Conservation (phyloP, 1,140 invertebrate species). For the Copidosoma floridanum region DNA sequence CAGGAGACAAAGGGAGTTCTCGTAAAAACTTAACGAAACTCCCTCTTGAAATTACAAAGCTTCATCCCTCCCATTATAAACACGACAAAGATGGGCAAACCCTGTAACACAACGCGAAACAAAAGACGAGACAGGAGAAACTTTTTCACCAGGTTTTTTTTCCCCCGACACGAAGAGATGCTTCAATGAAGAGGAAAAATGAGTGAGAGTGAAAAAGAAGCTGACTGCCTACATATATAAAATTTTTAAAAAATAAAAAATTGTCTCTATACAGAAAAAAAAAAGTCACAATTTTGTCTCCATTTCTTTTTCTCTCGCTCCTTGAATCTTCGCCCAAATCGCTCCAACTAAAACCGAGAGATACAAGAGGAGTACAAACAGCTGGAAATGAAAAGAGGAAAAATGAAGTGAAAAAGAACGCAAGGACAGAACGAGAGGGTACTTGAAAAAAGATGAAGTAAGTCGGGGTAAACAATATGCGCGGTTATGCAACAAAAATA, state of each 20-base stretch:
- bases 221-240: too few relatives aligned
- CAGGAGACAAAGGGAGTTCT: neutral
- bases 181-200: too few relatives aligned
- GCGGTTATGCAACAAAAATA: too few relatives aligned
- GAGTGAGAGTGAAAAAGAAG: too few relatives aligned
- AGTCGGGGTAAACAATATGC: too few relatives aligned
- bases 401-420: neutral
- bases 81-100: neutral
- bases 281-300: too few relatives aligned
- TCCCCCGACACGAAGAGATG: neutral
- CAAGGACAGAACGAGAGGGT: neutral
- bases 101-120: neutral
- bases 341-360: too few relatives aligned
- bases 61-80: neutral
- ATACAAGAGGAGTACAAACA: neutral
- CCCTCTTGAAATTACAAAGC: neutral
- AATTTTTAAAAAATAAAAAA: too few relatives aligned
- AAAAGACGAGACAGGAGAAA: neutral
- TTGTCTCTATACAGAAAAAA: too few relatives aligned
- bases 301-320: too few relatives aligned
- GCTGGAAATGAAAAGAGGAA: neutral
- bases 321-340: too few relatives aligned
- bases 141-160: conserved; percentile 17
- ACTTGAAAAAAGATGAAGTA: too few relatives aligned
- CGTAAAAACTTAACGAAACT: neutral